Base-by-base conservation (phyloP, 2,888 invertebrate genomes). In the Thymelicus lineola region DNA sequence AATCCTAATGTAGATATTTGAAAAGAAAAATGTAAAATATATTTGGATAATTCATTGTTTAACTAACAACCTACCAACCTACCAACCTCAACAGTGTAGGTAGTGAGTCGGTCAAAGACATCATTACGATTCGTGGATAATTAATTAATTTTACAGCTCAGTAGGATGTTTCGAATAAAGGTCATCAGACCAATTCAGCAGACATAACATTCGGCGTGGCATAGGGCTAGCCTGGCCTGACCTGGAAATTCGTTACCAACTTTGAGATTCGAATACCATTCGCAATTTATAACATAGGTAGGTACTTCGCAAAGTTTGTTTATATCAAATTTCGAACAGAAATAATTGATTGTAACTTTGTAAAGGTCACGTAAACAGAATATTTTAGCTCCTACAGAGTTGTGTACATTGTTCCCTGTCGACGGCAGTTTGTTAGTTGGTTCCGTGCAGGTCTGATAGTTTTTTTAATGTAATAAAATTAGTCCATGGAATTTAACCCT, bases 331-430 rank as follows among this genome's bases (percentile, higher is more conserved):
- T 53, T 17, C 20, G 20, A 53, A 53, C 20, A 12, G 20, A 17
- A 17, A 53, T 53, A 53, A 53, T 53, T 53, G 53, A 53, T 53
- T 53, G 53, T 53, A 20, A 53, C 10, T 53, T 53, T 53, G 20
- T 53, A 53, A 20, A 53, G 20, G 53, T 53, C 53, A 20, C 10
- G 53, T 17, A 53, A 20, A 53, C 53, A 53, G 20, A 53, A 20
- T 53, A 53, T 20, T 53, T 53, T 17, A 53, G 53, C 20, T 12
- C 20, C 20, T 50, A 15, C 48, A 9, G 17, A 6, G 53, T 20
- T 12, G 15, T 12, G 53, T 53, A 10, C 53, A 5, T 9, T 50
- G 9, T 48, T 9, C 15, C 15, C 12, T 42, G 42, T 12, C 12
- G 42, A 12, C 12, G 12, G 42, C 12, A 10, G 12, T 42, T 9